Evolutionary conservation across 2,797 vertebrate species (phyloP), one percentile per base, ranked within the genome.

Genomic region (Alexandromys oeconomus): DNA sequence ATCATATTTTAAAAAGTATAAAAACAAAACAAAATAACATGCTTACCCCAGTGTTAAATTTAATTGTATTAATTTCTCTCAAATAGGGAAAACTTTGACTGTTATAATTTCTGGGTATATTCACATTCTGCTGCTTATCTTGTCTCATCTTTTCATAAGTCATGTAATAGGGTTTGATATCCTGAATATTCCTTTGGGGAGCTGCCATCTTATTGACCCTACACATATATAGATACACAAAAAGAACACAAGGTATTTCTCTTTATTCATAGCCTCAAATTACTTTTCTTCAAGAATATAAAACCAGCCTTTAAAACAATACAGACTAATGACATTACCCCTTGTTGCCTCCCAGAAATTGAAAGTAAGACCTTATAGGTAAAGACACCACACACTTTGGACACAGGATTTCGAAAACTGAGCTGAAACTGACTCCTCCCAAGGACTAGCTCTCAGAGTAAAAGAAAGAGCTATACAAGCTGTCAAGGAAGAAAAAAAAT

Each of bases 1-100:
- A 69, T 9, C 25, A n/a, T 86, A n/a, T 86, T 69, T 86, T 69
- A n/a, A 65, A 34, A 34, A 48, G 31, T 67, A 48, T 51, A 85
- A 69, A 85, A 57, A 67, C 3, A n/a, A 17, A 77, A 73, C 17
- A 86, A 73, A 51, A 12, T 63, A 21, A 91, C 82, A 91, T 93
- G 63, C 97, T 97, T 73, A 97, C 97, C 95, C 97, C 96, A 76
- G 87, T 94, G 77, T 97, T 97, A 94, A 95, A 96, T 76, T 94
- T 78, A 93, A 93, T 69, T 34, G 69, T 59, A 94, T 69, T 7
- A 76, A 95, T 61, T 91, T 96, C 92, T 67, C 81, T 82, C 76
- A 94, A 51, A 80, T 17, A 61, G 65, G 87, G 34, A 89, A 46
- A 87, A 78, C 17, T 2, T 69, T 74, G 11, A 95, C 11, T 51